phyloP scores from a whole-genome alignment of 1,140 invertebrate genomes.

The Holcopasites calliopsidis region DNA sequence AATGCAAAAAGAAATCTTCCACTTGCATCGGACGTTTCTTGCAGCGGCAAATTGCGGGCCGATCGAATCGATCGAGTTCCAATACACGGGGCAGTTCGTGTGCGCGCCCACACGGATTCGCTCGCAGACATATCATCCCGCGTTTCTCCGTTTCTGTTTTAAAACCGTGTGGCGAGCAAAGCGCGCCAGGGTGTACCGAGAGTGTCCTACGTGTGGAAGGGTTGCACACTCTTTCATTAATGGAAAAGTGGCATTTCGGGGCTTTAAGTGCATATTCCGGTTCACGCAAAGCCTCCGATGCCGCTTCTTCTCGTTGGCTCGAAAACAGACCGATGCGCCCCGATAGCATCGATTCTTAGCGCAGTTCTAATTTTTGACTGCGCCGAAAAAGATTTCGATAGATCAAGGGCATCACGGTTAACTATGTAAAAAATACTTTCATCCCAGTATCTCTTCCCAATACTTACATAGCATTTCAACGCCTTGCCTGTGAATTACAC shows the following conservation, averaged over 20 bases:
- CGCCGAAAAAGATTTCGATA: no score
- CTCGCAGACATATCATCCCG: no score
- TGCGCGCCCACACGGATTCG: not conserved
- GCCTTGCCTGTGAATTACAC: not conserved
- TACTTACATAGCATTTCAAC: not conserved
- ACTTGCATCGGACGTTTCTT: slow-evolving; percentile 21
- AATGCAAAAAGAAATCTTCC: slow-evolving; percentile 1
- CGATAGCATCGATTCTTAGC: no score
- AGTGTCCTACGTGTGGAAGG: slow-evolving; percentile 69
- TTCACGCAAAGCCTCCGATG: slow-evolving; percentile 51
- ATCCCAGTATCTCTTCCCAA: not conserved
- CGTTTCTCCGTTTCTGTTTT: slow-evolving; percentile 33
- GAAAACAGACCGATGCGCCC: slow-evolving; percentile 44
- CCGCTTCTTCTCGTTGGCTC: slow-evolving; percentile 37
- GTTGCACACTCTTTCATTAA: slow-evolving; percentile 72
- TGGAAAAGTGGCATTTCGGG: slow-evolving; percentile 76
- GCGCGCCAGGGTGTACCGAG: slow-evolving; percentile 9
- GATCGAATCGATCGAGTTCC: slow-evolving; percentile 35
- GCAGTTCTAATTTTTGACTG: no score
- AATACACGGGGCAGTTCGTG: not conserved
- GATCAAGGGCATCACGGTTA: no score
- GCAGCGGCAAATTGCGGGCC: slow-evolving; percentile 23
- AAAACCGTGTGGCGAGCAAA: not conserved
- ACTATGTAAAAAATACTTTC: no score
- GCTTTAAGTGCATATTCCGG: slow-evolving; percentile 77